A percentile compares a stretch with the other conserved stretches of the same genome.
Conservation (phyloP, 2,888 invertebrate genomes). For the Dryomyza anilis region DNA sequence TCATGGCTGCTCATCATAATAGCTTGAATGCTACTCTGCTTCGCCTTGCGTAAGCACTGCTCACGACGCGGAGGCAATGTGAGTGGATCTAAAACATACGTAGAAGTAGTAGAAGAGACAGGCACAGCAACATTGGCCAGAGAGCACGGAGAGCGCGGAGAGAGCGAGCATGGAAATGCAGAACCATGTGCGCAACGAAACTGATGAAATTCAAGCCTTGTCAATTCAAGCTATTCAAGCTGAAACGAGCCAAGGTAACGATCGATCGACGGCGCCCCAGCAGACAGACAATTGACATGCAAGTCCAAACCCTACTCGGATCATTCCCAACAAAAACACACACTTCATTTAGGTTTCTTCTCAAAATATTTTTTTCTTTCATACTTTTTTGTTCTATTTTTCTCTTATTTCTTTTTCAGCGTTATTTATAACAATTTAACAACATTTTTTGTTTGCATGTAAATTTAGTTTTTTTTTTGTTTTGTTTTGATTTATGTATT, state of each 20-base stretch:
- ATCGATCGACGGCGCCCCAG: too few species aligned
- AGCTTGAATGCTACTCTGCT: constrained; percentile 68
- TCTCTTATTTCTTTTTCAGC: constrained; percentile 16
- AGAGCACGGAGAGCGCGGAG: neutral
- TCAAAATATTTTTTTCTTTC: constrained; percentile 35
- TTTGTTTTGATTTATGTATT: neutral
- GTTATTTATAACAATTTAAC: constrained; percentile 35
- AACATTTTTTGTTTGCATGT: constrained; percentile 23
- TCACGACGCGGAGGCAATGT: constrained; percentile 67
- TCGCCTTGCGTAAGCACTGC: constrained; percentile 70
- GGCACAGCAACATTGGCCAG: neutral
- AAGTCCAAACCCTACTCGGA: neutral
- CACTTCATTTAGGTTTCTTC: constrained; percentile 30
- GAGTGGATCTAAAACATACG: constrained; percentile 56
- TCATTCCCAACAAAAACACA: constrained; percentile 29
- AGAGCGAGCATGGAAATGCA: neutral
- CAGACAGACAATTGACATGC: neutral
- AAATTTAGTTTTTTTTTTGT: constrained; percentile 11
- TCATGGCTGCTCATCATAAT: constrained; percentile 61
- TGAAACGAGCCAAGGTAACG: too few species aligned
- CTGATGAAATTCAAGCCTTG: too few species aligned
- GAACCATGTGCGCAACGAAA: too few species aligned
- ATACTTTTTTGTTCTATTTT: constrained; percentile 31
- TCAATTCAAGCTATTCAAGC: too few species aligned
- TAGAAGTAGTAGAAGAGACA: too few species aligned